Conservation (phyloP, 2,797 vertebrate species). For the Saguinus oedipus region DNA sequence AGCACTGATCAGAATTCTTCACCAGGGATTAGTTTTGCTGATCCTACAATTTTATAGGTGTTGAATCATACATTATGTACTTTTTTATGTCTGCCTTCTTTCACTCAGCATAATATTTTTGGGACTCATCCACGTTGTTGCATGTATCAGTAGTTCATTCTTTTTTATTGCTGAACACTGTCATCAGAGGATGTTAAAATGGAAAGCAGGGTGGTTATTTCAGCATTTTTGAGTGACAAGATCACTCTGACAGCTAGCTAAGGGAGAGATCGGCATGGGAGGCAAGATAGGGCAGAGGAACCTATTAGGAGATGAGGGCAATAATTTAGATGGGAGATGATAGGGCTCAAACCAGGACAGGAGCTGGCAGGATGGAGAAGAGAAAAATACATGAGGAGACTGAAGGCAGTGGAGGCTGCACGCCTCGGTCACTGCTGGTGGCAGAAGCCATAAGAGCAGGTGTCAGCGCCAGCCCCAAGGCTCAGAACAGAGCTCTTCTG, state of each 20-base stretch:
- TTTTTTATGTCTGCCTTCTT: neutral
- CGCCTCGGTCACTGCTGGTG: rapidly evolving
- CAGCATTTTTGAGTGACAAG: neutral
- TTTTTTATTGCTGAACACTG: neutral
- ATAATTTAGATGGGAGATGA: neutral
- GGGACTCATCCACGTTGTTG: neutral
- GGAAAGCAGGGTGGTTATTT: neutral
- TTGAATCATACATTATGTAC: neutral
- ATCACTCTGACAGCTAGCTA: neutral
- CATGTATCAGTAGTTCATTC: neutral
- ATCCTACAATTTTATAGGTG: neutral
- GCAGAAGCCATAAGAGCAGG: neutral
- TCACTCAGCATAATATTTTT: neutral
- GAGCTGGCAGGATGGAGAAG: neutral
- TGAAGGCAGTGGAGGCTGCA: neutral
- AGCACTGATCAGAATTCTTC: neutral
- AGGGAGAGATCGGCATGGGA: neutral
- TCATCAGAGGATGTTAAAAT: neutral
- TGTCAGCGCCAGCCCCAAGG: rapidly evolving
- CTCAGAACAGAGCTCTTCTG: neutral
- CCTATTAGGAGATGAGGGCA: neutral
- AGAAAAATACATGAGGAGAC: rapidly evolving
- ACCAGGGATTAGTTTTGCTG: neutral
- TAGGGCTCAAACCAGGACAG: neutral
- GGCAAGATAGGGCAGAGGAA: neutral